Base-by-base conservation (phyloP, 2,888 invertebrate species). In the Aradus depressus region DNA sequence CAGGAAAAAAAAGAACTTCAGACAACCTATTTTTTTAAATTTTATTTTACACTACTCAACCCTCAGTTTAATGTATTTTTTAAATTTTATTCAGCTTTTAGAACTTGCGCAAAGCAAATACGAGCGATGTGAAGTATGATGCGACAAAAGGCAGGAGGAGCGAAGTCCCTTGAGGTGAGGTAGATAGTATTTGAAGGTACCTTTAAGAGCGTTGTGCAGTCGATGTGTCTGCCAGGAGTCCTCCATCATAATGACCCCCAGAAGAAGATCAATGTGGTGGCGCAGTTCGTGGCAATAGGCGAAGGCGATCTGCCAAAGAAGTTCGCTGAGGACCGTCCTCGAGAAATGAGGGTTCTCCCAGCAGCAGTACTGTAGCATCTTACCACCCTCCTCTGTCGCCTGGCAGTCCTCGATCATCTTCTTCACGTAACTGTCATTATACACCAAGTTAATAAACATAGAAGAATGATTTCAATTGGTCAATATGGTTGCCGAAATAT, bases 281-380 rank as follows among this genome's bases (percentile, higher is more conserved):
- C 91, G 77, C 66, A 96, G 75, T 68, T 96, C 96, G 66, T 93
- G 91, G 60, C 92, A 90, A 70, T 91, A 95, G 2, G 92, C 89
- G 68, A 83, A 87, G 31, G 84, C 81, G 59, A 84, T 80, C 67
- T 92, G 88, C 90, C 92, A 92, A 51, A 96, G 72, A 37, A 96
- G 71, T 71, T 96, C 95, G 38, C 85, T 81, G 31, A 96, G 76
- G 42, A 92, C 88, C 16, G 80, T 79, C 57, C 88, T 81, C 25
- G 93, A 93, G 71, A 95, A 90, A 60, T 84, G 84, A 21, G 91
- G 90, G 72, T 96, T 93, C 70, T 96, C 96, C 95, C 95, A 96
- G 64, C 90, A 89, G 67, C 92, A 82, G 70, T 88, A 96, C 72
- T 93, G 88, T 31, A 96, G 70, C 54, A 96, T 71, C 65, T 89